phyloP scores from a whole-genome alignment of 2,113 vertebrate genomes.

The Psophia crepitans region DNA sequence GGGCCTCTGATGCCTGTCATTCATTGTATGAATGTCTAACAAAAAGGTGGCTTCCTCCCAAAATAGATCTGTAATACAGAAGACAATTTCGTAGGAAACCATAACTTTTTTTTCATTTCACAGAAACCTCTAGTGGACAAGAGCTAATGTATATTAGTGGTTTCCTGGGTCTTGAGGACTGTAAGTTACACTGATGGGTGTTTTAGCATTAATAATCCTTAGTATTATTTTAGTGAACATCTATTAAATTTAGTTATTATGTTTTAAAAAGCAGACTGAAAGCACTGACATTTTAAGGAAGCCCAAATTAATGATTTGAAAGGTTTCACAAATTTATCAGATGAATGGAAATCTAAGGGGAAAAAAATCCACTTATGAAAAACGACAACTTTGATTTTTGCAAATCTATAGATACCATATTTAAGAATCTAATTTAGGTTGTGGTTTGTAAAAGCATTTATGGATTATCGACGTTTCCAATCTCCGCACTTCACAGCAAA shows the following conservation, averaged over 20 bases:
- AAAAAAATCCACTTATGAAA: background rate
- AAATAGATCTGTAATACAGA: background rate
- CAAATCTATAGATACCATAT: slow-evolving; percentile 47
- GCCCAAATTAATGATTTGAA: slow-evolving; percentile 59
- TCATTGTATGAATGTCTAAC: background rate
- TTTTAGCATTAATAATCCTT: slow-evolving; percentile 42
- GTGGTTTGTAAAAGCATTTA: slow-evolving; percentile 42
- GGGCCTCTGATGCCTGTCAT: background rate
- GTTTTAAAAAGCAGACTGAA: slow-evolving; percentile 39
- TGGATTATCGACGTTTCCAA: slow-evolving; percentile 68
- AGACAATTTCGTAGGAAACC: background rate
- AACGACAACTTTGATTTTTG: slow-evolving; percentile 33
- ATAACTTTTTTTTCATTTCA: background rate
- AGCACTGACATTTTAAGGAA: slow-evolving; percentile 49
- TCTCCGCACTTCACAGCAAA: slow-evolving; percentile 26
- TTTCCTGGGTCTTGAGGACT: slow-evolving; percentile 27
- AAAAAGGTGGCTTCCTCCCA: background rate
- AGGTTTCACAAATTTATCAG: slow-evolving; percentile 53
- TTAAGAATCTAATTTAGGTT: slow-evolving; percentile 59
- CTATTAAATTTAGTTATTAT: slow-evolving; percentile 36
- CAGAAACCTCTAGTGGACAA: background rate
- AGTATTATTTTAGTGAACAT: slow-evolving; percentile 46
- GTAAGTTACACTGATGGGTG: slow-evolving; percentile 10
- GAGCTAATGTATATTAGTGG: background rate
- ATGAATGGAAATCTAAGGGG: slow-evolving; percentile 18